Base-by-base conservation (phyloP, 2,113 vertebrate species). In the Sphyrna mokarran region DNA sequence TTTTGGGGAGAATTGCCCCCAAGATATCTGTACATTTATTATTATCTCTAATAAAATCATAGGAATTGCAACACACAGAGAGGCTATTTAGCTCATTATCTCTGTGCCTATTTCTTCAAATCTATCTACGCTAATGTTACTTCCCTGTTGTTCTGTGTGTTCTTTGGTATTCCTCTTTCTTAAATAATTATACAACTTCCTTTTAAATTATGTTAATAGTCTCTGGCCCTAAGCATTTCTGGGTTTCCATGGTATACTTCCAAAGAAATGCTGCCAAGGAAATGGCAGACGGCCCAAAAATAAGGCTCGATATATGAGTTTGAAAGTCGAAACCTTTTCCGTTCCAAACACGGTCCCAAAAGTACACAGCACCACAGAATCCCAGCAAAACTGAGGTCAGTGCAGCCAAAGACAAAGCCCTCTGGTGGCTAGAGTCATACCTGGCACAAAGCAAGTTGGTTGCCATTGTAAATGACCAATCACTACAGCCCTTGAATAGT, bases 331-430 rank as follows among this genome's bases (percentile, higher is more conserved):
- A 18, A 83, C 3, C 40, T 83, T 40, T 14, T 83, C 78, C 78
- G 18, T n/a, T 78, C 33, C 33, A 78, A 78, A 78, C 33, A 78
- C 8, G n/a, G 76, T 78, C 11, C 37, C n/a, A 83, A 83, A 2
- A 16, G 14, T 18, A 3, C 1, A 83, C 33, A 16, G n/a, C 78
- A 40, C 33, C 76, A 23, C 3, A 37, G 13, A 83, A 18, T 18
- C n/a, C n/a, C 78, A 83, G 78, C 9, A 83, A 83, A 83, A 83
- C 78, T 83, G 78, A 83, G 78, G n/a, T 83, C n/a, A 37, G 78
- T 83, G n/a, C n/a, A 37, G 14, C 18, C 33, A 83, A 83, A 18
- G n/a, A 40, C 18, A 83, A 83, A 83, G n/a, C 78, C 78, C 33
- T 83, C n/a, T 18, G n/a, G 78, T 83, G 78, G 78, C n/a, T 83